Evolutionary conservation across 2,113 vertebrate genomes (phyloP).

Genomic region (Oncorhynchus gorbuscha): DNA sequence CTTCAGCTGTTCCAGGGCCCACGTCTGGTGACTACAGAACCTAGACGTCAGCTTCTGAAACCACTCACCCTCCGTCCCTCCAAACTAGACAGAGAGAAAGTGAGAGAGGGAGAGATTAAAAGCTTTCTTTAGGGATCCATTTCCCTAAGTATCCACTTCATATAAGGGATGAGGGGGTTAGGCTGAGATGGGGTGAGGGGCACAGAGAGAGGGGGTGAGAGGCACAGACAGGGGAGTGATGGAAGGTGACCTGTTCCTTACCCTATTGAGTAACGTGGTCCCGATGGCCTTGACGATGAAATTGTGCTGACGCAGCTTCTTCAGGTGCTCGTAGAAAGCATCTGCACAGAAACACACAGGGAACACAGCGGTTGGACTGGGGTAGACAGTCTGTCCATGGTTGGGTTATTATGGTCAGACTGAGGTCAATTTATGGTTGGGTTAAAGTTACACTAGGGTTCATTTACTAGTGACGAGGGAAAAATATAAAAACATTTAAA

Average conservation of each 20-base stretch:
- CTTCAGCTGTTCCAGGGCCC: constrained; percentile 87
- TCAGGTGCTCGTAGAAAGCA: constrained; percentile 82
- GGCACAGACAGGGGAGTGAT: background rate
- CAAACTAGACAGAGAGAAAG: constrained; percentile 72
- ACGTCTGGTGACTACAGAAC: constrained; percentile 90
- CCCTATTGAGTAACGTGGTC: constrained; percentile 79
- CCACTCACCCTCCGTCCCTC: constrained; percentile 83
- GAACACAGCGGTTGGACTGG: background rate
- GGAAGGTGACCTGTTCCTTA: constrained; percentile 55
- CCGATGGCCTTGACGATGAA: constrained; percentile 82
- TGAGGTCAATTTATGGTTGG: too few relatives aligned
- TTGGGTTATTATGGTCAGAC: too few relatives aligned
- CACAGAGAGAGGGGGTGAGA: background rate
- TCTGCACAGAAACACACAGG: constrained; percentile 58
- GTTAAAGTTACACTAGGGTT: too few relatives aligned
- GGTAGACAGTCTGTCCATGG: background rate
- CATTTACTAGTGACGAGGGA: too few relatives aligned
- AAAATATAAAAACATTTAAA: too few relatives aligned
- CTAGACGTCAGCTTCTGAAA: constrained; percentile 90
- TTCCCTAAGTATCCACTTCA: too few relatives aligned
- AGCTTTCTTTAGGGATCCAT: too few relatives aligned
- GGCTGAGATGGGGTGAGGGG: background rate
- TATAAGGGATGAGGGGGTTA: background rate
- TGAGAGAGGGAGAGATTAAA: background rate
- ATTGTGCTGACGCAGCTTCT: constrained; percentile 78